Evolutionary conservation across 1,140 invertebrate genomes (phyloP), one percentile per base, ranked within the genome.

Genomic region (Cyclina sinensis): DNA sequence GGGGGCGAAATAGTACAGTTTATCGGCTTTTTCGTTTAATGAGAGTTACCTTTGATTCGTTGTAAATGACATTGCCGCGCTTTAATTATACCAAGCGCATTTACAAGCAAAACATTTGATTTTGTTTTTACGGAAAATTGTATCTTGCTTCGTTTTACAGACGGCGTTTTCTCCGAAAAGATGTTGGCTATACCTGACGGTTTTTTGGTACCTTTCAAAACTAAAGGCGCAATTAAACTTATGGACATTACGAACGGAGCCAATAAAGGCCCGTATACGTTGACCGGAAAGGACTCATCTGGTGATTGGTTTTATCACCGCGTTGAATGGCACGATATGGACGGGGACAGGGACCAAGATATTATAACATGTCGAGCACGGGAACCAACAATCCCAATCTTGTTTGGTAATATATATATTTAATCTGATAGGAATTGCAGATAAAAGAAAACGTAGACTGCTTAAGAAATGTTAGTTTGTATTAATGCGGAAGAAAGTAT

Each of bases 321-420:
- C 9, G 95, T 95, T 9, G 9, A 93, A 21, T 96, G 95, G 95
- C 93, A 94, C 80, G 96, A 96, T 83, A 96, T 96, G 95, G 94
- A 96, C 82, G 91, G 91, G 11, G 96, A 96, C 86, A 95, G 95
- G 0, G 92, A 94, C 57, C 79, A 95, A 35, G 96, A 96, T 84
- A 94, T 94, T 11, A 88, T 96, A 14, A 95, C 95, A 7, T 95
- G 95, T 48, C 87, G 95, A 43, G 92, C 93, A 4, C 73, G 90
- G n/a, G 91, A 94, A 84, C 92, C 91, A 21, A 16, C 93, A 9
- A 54, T 91, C 27, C 85, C 85, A 14, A 0, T 87, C 27, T 59
- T 79, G 59, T 87, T 91, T 43, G 87, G 86, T 90, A 48, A 65
- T 68, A 27, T 59, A 9, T 59, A n/a, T n/a, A n/a, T n/a, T n/a